Evolutionary conservation across 2,888 invertebrate species (phyloP).

Genomic region (Allacma fusca): DNA sequence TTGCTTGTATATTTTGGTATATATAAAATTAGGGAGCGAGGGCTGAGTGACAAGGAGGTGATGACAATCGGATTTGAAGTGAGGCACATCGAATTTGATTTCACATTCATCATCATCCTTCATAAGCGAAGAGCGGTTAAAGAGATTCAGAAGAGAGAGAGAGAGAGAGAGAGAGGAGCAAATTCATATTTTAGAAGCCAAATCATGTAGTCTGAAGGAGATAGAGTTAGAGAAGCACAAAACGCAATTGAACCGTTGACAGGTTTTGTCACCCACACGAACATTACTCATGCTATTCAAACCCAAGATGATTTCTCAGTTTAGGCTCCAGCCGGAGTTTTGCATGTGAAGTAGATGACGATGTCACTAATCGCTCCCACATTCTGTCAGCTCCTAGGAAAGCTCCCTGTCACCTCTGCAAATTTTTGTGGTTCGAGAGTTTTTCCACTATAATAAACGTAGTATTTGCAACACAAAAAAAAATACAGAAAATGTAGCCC

Average conservation of each 20-base stretch:
- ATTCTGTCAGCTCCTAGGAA: not conserved
- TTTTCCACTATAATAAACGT: no score
- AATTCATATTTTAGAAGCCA: no score
- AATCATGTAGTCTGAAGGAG: not conserved
- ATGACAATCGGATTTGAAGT: conserved; percentile 12
- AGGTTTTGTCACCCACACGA: conserved; percentile 15
- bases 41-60: not conserved
- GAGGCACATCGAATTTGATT: conserved; percentile 7
- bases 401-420: no score
- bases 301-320: no score
- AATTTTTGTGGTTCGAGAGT: no score
- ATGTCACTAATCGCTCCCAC: conserved; percentile 7
- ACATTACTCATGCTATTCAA: conserved; percentile 1
- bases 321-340: no score
- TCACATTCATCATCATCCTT: conserved; percentile 22
- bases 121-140: not conserved
- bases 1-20: no score
- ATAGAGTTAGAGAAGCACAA: not conserved
- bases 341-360: no score
- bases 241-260: conserved; percentile 14
- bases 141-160: not conserved
- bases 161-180: no score
- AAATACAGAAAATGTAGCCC: no score
- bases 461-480: no score
- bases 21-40: not conserved